phyloP scores from a whole-genome alignment of 53 echinoderm and acorn worm species.

The Arbacia lixula region DNA sequence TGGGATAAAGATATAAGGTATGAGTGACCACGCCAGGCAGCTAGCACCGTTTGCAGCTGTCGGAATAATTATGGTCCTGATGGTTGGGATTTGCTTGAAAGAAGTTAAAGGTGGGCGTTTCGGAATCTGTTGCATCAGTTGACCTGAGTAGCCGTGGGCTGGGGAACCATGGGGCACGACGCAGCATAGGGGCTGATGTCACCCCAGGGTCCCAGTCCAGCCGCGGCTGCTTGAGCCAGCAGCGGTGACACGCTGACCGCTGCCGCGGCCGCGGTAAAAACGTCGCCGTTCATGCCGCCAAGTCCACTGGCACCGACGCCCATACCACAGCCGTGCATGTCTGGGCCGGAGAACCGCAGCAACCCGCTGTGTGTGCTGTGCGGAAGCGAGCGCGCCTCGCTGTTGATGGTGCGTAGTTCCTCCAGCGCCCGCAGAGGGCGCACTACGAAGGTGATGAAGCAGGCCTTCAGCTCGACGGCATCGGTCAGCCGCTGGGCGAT shows the following conservation, averaged over 20 bases:
- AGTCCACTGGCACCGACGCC: too few relatives aligned
- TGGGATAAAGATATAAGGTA: too few relatives aligned
- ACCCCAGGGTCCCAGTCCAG: constrained; percentile 37
- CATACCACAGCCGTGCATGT: constrained; percentile 30
- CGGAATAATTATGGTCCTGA: too few relatives aligned
- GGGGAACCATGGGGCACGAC: constrained; percentile 51
- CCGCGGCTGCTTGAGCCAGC: constrained; percentile 5
- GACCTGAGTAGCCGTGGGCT: constrained; percentile 22
- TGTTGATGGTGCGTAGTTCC: constrained; percentile 82
- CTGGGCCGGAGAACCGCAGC: constrained; percentile 82
- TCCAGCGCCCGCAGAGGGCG: constrained; percentile 82
- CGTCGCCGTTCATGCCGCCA: constrained; percentile 55
- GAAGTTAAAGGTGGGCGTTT: not conserved
- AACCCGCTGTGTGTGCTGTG: constrained; percentile 84
- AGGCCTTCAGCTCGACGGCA: constrained; percentile 75
- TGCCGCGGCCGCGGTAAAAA: not conserved
- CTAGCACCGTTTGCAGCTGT: too few relatives aligned
- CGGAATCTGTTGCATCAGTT: not conserved
- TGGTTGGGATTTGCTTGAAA: too few relatives aligned
- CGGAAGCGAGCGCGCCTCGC: constrained; percentile 76
- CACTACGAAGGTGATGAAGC: constrained; percentile 90
- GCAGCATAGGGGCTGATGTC: constrained; percentile 41
- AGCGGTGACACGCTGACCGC: constrained; percentile 3
- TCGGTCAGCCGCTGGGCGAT: constrained; percentile 88
- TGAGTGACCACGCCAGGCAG: too few relatives aligned